Base-by-base conservation (phyloP, 2,113 vertebrate species). In the Tyto alba region DNA sequence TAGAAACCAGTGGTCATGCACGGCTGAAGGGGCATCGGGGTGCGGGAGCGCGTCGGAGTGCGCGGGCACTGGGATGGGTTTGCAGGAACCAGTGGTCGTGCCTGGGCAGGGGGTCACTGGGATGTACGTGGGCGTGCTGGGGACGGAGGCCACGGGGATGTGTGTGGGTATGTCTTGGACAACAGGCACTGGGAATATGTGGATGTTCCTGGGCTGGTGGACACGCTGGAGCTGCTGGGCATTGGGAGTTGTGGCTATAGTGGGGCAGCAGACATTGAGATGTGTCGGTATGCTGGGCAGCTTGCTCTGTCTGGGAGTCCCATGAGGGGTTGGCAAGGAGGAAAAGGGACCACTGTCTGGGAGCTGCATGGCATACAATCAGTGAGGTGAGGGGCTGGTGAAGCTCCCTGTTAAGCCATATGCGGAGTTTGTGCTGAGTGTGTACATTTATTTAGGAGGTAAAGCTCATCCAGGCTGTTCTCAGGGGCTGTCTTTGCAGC, bases 101-200 rank as follows among this genome's bases (percentile, higher is more conserved):
- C 6, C 50, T 9, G 16, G 27, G n/a, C 2, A 20, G 41, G 50
- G 30, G 30, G 41, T 21, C 7, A 11, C 23, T 15, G 75, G 17
- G 30, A 5, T 3, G 68, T 0, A 50, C 4, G 75, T 5, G 48
- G 40, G 23, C 2, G 7, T 5, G 56, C 40, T 7, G 66, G 22
- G 27, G 29, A 1, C 4, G 81, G 81, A 48, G 85, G 62, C 38
- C 38, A 0, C 0, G 4, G 90, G 29, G 27, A 5, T 4, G 47
- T 1, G 27, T 2, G 13, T 5, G 56, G 38, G 21, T 6, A 7
- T 6, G 26, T 9, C 41, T 20, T 0, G 12, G 60, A 4, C 3
- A 57, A 34, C 2, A 2, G 62, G 68, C 23, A 0, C 10, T 0
- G 4, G 40, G 55, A 34, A 4, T 0, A 1, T 2, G 21, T 2